Evolutionary conservation across 2,113 vertebrate species (phyloP).

Genomic region (Carassius carassius): DNA sequence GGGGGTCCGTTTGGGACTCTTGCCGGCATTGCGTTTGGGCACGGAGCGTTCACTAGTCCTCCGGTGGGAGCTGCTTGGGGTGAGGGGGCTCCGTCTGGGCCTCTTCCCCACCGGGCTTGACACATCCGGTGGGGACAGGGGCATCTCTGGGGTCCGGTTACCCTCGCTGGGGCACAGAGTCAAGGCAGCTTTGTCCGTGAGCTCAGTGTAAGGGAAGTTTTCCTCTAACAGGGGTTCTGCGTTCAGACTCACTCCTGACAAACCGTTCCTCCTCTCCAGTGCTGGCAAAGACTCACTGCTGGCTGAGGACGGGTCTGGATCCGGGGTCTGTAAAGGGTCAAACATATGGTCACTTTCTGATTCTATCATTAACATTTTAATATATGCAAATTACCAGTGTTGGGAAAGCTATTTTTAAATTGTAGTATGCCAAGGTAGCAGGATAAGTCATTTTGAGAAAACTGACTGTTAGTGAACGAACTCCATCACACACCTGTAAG

Average conservation of each 20-base stretch:
- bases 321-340: constrained; percentile 53
- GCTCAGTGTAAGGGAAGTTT: constrained; percentile 45
- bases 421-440: neutral
- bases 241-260: constrained; percentile 62
- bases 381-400: neutral
- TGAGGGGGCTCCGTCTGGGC: constrained; percentile 46
- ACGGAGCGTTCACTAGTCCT: constrained; percentile 52
- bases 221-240: constrained; percentile 52
- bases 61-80: constrained; percentile 40
- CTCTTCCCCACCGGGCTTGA: constrained; percentile 54
- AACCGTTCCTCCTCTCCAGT: constrained; percentile 66
- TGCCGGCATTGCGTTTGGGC: constrained; percentile 53
- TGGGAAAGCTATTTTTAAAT: neutral
- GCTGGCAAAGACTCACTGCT: constrained; percentile 52
- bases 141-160: constrained; percentile 46
- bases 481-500: no score
- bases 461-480: no score
- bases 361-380: neutral
- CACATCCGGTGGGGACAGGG: neutral
- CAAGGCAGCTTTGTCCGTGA: constrained; percentile 22
- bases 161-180: constrained; percentile 64
- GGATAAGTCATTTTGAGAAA: neutral
- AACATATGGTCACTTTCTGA: neutral
- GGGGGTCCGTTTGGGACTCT: constrained; percentile 55
- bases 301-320: constrained; percentile 48